Percentiles rank a stretch among this genome's conserved stretches.
Conservation (phyloP, 2,797 vertebrate species). For the Taenioides sp. region DNA sequence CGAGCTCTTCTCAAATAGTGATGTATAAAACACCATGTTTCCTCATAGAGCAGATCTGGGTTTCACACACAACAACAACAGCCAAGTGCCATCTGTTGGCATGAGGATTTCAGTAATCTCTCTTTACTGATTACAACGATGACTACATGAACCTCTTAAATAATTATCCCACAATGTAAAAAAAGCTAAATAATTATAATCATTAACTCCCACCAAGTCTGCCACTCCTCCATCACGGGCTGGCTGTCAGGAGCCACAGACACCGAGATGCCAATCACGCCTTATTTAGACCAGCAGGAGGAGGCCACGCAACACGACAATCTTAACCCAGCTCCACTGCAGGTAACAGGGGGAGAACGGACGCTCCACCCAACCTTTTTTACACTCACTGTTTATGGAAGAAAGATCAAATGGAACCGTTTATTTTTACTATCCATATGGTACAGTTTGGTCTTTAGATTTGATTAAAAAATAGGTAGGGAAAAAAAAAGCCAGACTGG, state of each 20-base stretch:
- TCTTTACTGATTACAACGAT: slow-evolving; percentile 85
- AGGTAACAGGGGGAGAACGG: slow-evolving; percentile 51
- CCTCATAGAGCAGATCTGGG: slow-evolving; percentile 57
- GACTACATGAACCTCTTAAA: slow-evolving; percentile 85
- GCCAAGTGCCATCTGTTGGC: slow-evolving; percentile 81
- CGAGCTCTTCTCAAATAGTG: slow-evolving; percentile 55
- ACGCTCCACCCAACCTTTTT: slow-evolving; percentile 35
- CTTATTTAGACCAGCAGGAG: slow-evolving; percentile 70
- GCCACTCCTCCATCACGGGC: slow-evolving; percentile 81
- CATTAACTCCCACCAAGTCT: slow-evolving; percentile 85
- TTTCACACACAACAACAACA: slow-evolving; percentile 75
- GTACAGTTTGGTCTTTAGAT: not conserved
- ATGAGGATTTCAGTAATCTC: slow-evolving; percentile 85
- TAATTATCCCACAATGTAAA: slow-evolving; percentile 84
- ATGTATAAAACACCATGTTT: slow-evolving; percentile 68
- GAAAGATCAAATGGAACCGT: not conserved
- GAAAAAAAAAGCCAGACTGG: too few species aligned
- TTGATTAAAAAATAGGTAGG: not conserved
- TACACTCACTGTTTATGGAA: not conserved
- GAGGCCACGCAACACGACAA: slow-evolving; percentile 55
- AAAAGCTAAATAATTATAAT: slow-evolving; percentile 83
- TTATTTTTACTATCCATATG: not conserved
- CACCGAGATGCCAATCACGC: slow-evolving; percentile 70
- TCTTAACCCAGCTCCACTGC: slow-evolving; percentile 53
- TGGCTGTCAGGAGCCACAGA: slow-evolving; percentile 73